These are phyloP conservation scores for Pomacea maculata DNA, from an alignment of 1,140 invertebrate genomes.

Conservation along the genomic window DNA sequence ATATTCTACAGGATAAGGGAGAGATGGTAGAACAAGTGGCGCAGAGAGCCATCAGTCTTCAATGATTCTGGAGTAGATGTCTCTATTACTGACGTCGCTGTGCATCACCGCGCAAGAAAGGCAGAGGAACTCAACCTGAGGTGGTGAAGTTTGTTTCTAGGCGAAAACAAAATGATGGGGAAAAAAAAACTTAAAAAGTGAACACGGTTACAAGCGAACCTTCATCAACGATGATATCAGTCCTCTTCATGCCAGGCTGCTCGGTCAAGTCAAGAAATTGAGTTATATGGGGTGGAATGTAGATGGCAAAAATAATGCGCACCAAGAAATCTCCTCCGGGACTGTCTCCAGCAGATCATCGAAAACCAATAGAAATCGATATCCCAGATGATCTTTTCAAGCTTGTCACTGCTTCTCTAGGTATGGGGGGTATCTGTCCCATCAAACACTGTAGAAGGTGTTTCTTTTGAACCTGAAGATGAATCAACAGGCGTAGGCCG, in stretches of 20 bases:
- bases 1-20: background rate
- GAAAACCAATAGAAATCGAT: too few species aligned
- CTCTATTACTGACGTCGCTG: background rate
- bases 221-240: background rate
- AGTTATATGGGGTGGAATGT: too few species aligned
- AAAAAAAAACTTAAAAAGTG: background rate
- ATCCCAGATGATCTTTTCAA: too few species aligned
- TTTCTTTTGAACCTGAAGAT: too few species aligned
- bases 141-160: background rate
- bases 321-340: too few species aligned
- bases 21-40: background rate
- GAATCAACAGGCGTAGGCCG: too few species aligned
- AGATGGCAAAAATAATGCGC: too few species aligned
- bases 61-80: background rate
- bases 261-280: background rate
- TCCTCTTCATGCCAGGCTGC: background rate
- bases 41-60: background rate
- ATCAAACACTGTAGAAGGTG: too few species aligned
- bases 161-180: background rate
- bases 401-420: too few species aligned
- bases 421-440: too few species aligned
- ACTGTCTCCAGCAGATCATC: too few species aligned
- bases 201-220: background rate
- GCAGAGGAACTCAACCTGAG: background rate
- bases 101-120: background rate